phyloP scores from a whole-genome alignment of 2,797 vertebrate species.

The Enteromius radiatus region DNA sequence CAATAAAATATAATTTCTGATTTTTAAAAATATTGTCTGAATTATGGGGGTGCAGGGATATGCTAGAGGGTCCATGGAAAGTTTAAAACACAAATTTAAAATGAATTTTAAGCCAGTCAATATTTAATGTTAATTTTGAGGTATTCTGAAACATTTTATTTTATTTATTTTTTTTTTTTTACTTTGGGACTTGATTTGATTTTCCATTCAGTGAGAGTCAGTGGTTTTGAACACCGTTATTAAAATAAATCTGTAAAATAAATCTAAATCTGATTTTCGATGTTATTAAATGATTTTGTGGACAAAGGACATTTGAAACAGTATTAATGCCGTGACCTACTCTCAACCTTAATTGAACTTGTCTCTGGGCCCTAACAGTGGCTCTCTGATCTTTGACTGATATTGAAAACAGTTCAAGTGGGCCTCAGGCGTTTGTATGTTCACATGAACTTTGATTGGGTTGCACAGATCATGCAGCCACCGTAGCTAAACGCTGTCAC shows the following conservation, averaged over 20 bases:
- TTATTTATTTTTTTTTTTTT: background rate
- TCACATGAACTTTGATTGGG: constrained; percentile 37
- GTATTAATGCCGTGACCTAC: background rate
- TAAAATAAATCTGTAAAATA: constrained; percentile 1
- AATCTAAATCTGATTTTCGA: background rate
- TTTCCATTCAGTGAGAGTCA: background rate
- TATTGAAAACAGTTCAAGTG: constrained; percentile 30
- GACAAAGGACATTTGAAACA: background rate
- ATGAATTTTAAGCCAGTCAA: background rate
- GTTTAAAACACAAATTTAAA: background rate
- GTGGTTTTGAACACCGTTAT: background rate
- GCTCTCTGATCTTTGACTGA: constrained; percentile 11
- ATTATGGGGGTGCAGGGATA: background rate
- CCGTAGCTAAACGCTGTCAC: constrained; percentile 8
- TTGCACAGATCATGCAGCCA: background rate
- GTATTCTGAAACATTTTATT: background rate
- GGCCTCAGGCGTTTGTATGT: constrained; percentile 20
- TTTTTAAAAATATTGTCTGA: background rate
- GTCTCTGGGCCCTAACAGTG: background rate
- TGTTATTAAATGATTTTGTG: background rate
- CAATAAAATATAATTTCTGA: background rate
- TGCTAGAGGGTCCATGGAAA: background rate
- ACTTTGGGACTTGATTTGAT: background rate
- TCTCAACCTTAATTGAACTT: constrained; percentile 17
- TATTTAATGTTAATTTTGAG: background rate